Conservation (phyloP, 2,797 vertebrate species). For the Knipowitschia caucasica region DNA sequence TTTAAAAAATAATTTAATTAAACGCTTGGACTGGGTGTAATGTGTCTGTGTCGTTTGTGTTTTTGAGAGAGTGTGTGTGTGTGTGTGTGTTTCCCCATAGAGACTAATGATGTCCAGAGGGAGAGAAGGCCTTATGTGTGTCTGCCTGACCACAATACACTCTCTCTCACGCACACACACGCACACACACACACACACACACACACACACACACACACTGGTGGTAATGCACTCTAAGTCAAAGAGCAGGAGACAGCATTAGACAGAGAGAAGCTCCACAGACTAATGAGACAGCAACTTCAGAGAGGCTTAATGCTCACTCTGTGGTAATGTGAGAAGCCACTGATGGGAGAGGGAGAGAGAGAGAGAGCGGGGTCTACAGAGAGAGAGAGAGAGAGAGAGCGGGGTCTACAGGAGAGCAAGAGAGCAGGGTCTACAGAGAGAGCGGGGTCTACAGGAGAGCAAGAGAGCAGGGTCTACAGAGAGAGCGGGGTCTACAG, state of each 20-base stretch:
- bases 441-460: too few species aligned
- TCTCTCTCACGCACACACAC: too few species aligned
- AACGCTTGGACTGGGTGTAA: not conserved
- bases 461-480: too few species aligned
- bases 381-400: too few species aligned
- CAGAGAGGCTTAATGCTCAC: conserved; percentile 22
- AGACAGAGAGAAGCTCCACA: conserved; percentile 17
- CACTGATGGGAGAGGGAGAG: not conserved
- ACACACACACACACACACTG: conserved; percentile 13
- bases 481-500: too few species aligned
- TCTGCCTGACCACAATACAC: conserved; percentile 21
- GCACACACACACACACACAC: conserved; percentile 16
- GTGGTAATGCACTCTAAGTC: conserved; percentile 23
- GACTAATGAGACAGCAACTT: conserved; percentile 21
- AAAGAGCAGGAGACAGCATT: conserved; percentile 25
- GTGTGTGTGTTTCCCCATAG: conserved; percentile 8
- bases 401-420: too few species aligned
- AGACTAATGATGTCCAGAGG: conserved; percentile 52
- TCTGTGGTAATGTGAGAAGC: conserved; percentile 15
- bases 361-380: too few species aligned
- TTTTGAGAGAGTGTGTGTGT: conserved; percentile 9
- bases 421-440: too few species aligned
- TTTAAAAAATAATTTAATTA: too few species aligned
- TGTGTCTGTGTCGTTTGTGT: conserved; percentile 25
- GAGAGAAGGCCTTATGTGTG: conserved; percentile 30